Evolutionary conservation across 2,888 invertebrate species (phyloP).

Genomic region (Tetropium fuscum): DNA sequence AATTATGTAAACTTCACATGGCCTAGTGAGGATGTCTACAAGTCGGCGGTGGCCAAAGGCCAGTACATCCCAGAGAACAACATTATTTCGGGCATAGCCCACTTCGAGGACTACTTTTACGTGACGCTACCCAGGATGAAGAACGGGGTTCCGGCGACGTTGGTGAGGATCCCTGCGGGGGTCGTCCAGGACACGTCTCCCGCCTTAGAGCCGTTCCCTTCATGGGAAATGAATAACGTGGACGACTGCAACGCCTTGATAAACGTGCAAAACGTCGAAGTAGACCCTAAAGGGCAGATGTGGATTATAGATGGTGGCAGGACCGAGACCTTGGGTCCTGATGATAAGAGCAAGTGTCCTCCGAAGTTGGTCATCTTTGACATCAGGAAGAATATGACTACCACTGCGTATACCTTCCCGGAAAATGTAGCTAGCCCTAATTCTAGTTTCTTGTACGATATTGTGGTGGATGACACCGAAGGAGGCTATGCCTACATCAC

Average conservation of each 20-base stretch:
- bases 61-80: conserved; percentile 77
- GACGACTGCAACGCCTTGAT: conserved; percentile 79
- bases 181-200: conserved; percentile 69
- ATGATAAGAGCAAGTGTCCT: conserved; percentile 71
- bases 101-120: conserved; percentile 76
- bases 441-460: conserved; percentile 76
- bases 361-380: conserved; percentile 78
- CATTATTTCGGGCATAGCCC: conserved; percentile 76
- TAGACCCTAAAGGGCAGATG: conserved; percentile 76
- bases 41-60: conserved; percentile 69
- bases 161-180: conserved; percentile 70
- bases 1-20: conserved; percentile 77
- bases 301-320: conserved; percentile 79
- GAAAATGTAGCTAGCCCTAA: conserved; percentile 70
- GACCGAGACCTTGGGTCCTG: conserved; percentile 70
- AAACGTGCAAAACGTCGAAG: conserved; percentile 81
- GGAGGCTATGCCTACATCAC: conserved; percentile 78
- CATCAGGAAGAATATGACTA: conserved; percentile 71
- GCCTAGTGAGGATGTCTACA: conserved; percentile 70
- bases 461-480: conserved; percentile 79
- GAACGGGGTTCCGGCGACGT: conserved; percentile 78
- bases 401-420: conserved; percentile 72
- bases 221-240: conserved; percentile 75
- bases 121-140: conserved; percentile 78
- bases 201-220: conserved; percentile 76